Base-by-base conservation (phyloP, 2,797 vertebrate genomes). In the Aplochiton taeniatus region DNA sequence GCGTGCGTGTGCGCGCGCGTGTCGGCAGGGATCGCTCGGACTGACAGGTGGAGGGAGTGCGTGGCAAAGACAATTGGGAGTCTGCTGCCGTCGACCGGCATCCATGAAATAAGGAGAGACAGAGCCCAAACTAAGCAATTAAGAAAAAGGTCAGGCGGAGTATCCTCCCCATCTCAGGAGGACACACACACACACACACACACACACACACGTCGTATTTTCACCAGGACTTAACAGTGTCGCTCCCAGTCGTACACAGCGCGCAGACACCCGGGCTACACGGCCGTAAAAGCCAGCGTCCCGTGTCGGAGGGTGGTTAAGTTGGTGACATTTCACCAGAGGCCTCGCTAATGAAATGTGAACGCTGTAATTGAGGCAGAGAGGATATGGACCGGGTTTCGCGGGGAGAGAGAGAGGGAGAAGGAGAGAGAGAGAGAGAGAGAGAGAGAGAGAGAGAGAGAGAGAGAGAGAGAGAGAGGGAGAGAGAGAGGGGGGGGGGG, bases 111-210 rank as follows among this genome's bases (percentile, higher is more conserved):
- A 73, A 86, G 83, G 81, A 77, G 69, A 85, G 83, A 83, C 74
- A 73, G 75, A 82, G 76, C 73, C 83, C 82, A 83, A 84, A 88
- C 72, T 70, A 79, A 81, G 84, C 86, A 87, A 88, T 90, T 89
- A 90, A 85, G 77, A 79, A 74, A 88, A 90, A 90, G 89, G 89
- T 90, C 88, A 90, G 76, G 60, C 72, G 78, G 83, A 82, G 88
- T 82, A 74, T 85, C 81, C 76, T 78, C 78, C n/a, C 77, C 42
- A 82, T 86, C 86, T 79, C 68, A 60, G 42, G 16, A 44, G 56
- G 9, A 42, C 41, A 42, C 31, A 14, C 55, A 42, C 42, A n/a
- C 11, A 46, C n/a, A 3, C 31, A 2, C 31, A 31, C 31, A 42
- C 42, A n/a, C 11, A 46, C n/a, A 3, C 31, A 2, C 31, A 31